Conservation (phyloP, 1,140 invertebrate species). For the Calycopis cecrops region DNA sequence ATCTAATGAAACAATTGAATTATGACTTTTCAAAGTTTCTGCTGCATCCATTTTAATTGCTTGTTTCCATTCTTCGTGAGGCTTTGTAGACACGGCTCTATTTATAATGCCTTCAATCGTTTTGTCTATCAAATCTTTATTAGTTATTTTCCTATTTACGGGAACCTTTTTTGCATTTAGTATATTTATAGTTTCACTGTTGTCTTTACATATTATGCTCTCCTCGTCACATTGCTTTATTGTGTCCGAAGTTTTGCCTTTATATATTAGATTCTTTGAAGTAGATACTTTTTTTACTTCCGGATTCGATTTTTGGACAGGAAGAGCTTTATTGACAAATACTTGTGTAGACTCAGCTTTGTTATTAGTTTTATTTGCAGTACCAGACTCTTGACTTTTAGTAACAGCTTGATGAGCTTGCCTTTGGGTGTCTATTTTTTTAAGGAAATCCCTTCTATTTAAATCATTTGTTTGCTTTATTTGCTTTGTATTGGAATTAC, state of each 20-base stretch:
- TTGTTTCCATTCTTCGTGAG: slow-evolving; percentile 29
- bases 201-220: slow-evolving; percentile 30
- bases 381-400: slow-evolving; percentile 37
- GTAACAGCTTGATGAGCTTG: slow-evolving; percentile 27
- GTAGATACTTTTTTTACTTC: slow-evolving; percentile 16
- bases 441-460: slow-evolving; percentile 59
- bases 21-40: slow-evolving; percentile 29
- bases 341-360: slow-evolving; percentile 38
- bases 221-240: neutral
- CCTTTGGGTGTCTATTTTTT: slow-evolving; percentile 64
- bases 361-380: slow-evolving; percentile 22
- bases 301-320: slow-evolving; percentile 20
- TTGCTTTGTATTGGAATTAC: slow-evolving; percentile 54
- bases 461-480: slow-evolving; percentile 65
- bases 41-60: slow-evolving; percentile 21
- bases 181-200: slow-evolving; percentile 12
- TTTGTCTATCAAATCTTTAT: slow-evolving; percentile 61
- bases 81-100: slow-evolving; percentile 34
- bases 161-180: slow-evolving; percentile 27
- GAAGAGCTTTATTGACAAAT: slow-evolving; percentile 44
- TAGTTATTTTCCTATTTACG: slow-evolving; percentile 41
- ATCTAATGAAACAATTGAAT: slow-evolving; percentile 40
- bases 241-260: neutral
- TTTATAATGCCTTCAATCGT: slow-evolving; percentile 65
- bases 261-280: slow-evolving; percentile 13